Evolutionary conservation across 2,888 invertebrate genomes (phyloP).

Genomic region (Chydorus sphaericus): DNA sequence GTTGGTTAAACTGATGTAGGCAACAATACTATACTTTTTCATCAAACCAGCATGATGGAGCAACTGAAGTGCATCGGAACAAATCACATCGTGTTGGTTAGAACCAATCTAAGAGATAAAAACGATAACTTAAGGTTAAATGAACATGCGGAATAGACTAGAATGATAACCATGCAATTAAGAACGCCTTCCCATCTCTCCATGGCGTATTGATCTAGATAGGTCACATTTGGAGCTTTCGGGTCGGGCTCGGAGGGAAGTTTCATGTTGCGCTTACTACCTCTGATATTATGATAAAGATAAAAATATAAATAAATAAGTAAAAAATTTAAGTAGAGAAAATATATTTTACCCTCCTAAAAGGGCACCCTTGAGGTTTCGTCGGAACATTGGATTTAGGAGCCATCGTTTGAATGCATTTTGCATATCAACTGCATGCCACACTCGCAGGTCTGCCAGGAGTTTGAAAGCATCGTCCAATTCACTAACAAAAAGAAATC

Average conservation of each 20-base stretch:
- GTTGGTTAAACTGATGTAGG: too few species aligned
- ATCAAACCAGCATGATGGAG: slow-evolving; percentile 84
- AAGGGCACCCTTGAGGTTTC: slow-evolving; percentile 72
- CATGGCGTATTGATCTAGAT: slow-evolving; percentile 77
- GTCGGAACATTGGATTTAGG: slow-evolving; percentile 70
- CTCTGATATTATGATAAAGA: too few species aligned
- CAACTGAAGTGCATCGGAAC: slow-evolving; percentile 81
- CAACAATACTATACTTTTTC: slow-evolving; percentile 61
- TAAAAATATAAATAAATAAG: too few species aligned
- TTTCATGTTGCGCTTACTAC: slow-evolving; percentile 76
- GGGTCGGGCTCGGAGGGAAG: slow-evolving; percentile 67
- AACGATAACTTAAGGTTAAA: too few species aligned
- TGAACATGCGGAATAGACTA: too few species aligned
- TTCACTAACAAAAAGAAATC: slow-evolving; percentile 42
- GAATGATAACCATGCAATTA: slow-evolving; percentile 91
- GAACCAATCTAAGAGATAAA: too few species aligned
- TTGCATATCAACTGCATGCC: slow-evolving; percentile 80
- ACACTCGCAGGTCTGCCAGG: slow-evolving; percentile 67
- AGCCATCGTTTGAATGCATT: slow-evolving; percentile 88
- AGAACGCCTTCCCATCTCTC: slow-evolving; percentile 94
- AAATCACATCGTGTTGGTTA: slow-evolving; percentile 54
- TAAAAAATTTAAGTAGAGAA: slow-evolving; percentile 11
- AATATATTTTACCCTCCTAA: slow-evolving; percentile 62
- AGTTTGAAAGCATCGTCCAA: slow-evolving; percentile 61
- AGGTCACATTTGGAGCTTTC: slow-evolving; percentile 70